phyloP scores from a whole-genome alignment of 2,797 vertebrate species.

The Pseudochromis fuscus region DNA sequence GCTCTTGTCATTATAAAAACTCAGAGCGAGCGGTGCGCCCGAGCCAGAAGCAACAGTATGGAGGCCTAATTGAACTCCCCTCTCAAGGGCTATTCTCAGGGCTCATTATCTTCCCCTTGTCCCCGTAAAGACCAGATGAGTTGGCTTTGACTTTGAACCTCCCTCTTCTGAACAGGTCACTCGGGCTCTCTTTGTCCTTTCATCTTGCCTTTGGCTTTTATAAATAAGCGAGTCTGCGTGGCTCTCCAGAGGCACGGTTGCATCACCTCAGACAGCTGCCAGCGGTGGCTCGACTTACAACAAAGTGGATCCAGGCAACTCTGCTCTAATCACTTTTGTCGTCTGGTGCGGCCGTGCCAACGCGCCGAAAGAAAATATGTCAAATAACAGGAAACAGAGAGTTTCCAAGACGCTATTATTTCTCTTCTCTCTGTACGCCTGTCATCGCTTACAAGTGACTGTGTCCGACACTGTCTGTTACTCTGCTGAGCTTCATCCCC shows the following conservation, averaged over 20 bases:
- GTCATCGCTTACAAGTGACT: slow-evolving; percentile 7
- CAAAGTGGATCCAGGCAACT: slow-evolving; percentile 64
- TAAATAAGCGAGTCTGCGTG: slow-evolving; percentile 66
- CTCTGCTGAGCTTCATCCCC: slow-evolving; percentile 15
- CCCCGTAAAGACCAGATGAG: slow-evolving; percentile 77
- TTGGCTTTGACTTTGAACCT: slow-evolving; percentile 77
- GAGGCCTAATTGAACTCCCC: slow-evolving; percentile 79
- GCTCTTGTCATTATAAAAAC: slow-evolving; percentile 55
- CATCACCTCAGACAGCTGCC: slow-evolving; percentile 75
- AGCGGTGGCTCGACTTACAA: slow-evolving; percentile 53
- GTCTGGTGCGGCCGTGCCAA: slow-evolving; percentile 32
- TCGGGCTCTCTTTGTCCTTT: slow-evolving; percentile 71
- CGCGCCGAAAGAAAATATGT: slow-evolving; percentile 6
- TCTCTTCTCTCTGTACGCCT: slow-evolving; percentile 3
- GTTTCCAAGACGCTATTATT: slow-evolving; percentile 18
- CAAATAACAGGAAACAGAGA: slow-evolving; percentile 8
- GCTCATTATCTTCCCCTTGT: slow-evolving; percentile 82
- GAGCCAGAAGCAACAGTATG: slow-evolving; percentile 65
- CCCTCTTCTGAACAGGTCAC: slow-evolving; percentile 76
- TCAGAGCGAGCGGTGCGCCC: slow-evolving; percentile 41
- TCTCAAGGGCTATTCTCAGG: slow-evolving; percentile 72
- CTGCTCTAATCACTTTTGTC: slow-evolving; percentile 66
- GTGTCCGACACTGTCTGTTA: neutral
- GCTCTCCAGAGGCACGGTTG: slow-evolving; percentile 67
- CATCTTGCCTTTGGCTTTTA: slow-evolving; percentile 77